These are phyloP conservation scores for Leptatherina wallacei DNA, from an alignment of 2,797 vertebrate genomes.

Conservation along the genomic window DNA sequence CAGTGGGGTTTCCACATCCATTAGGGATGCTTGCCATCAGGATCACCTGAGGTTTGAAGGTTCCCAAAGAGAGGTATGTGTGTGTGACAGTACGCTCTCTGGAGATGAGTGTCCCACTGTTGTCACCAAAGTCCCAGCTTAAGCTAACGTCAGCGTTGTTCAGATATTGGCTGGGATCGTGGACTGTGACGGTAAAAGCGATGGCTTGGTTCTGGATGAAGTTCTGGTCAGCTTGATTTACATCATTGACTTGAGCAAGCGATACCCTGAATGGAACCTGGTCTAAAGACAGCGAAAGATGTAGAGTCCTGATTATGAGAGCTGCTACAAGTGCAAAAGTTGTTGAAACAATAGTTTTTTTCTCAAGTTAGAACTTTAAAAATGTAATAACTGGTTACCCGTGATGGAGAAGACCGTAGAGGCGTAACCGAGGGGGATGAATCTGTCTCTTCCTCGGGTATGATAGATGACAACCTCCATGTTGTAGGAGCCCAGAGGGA, in stretches of 20 bases:
- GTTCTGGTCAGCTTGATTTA: conserved; percentile 82
- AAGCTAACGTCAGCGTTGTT: conserved; percentile 88
- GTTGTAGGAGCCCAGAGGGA: conserved; percentile 88
- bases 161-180: conserved; percentile 93
- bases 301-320: background rate
- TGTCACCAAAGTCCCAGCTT: conserved; percentile 96
- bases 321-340: conserved; percentile 3
- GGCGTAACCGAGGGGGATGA: conserved; percentile 89
- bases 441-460: conserved; percentile 87
- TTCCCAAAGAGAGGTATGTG: conserved; percentile 86
- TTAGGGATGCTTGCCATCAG: conserved; percentile 91
- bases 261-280: conserved; percentile 90
- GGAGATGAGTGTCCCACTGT: conserved; percentile 91
- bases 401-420: conserved; percentile 89
- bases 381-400: conserved; percentile 75
- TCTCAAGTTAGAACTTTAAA: background rate
- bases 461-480: conserved; percentile 96
- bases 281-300: conserved; percentile 78
- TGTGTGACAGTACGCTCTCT: conserved; percentile 87
- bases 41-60: conserved; percentile 86
- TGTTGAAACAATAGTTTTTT: background rate
- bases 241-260: conserved; percentile 85
- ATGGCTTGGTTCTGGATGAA: conserved; percentile 92
- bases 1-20: conserved; percentile 81
- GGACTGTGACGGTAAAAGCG: conserved; percentile 87